These are phyloP conservation scores for Argyra leucocephala DNA, from an alignment of 2,888 invertebrate genomes.

Conservation along the genomic window DNA sequence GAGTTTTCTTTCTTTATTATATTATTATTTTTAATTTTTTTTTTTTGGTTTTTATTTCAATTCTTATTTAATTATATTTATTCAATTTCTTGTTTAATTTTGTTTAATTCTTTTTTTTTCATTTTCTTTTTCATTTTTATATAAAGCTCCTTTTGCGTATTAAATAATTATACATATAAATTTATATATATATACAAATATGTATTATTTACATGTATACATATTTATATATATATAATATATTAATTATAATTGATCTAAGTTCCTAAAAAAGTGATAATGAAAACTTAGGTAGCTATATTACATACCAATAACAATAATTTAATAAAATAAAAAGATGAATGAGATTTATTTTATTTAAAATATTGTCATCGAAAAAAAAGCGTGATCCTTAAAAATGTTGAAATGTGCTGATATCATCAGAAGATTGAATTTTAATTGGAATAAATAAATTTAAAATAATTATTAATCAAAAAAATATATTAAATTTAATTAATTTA, in stretches of 20 bases:
- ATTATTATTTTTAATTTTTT: background rate
- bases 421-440: no score
- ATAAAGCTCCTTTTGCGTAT: slow-evolving; percentile 1
- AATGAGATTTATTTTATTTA: no score
- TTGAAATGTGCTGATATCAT: no score
- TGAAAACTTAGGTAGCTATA: no score
- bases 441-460: no score
- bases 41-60: background rate
- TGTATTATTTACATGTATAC: background rate
- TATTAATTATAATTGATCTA: slow-evolving; percentile 1
- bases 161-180: background rate
- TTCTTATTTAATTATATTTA: background rate
- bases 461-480: no score
- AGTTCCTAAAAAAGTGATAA: background rate
- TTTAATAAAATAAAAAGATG: no score
- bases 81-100: background rate
- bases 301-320: no score
- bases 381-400: no score
- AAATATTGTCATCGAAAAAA: no score
- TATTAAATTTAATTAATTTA: no score
- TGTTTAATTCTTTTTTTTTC: background rate
- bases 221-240: background rate
- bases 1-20: background rate
- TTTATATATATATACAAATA: background rate
- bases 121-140: background rate